Conservation (phyloP, 2,797 vertebrate species). For the Melanogrammus aeglefinus region DNA sequence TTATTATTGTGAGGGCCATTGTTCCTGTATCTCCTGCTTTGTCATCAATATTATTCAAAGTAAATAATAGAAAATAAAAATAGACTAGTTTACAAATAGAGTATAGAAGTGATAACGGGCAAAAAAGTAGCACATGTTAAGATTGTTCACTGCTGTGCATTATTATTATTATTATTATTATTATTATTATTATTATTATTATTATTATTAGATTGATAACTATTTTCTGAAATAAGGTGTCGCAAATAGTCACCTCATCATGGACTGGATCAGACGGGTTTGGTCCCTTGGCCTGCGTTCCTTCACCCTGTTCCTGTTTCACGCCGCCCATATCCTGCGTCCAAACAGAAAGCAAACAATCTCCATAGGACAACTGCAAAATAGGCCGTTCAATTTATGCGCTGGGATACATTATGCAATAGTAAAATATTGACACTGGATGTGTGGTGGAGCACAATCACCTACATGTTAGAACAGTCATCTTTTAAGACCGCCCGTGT, state of each 20-base stretch:
- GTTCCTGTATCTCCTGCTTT: neutral
- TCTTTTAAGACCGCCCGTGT: neutral
- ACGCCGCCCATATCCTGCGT: slow-evolving; percentile 79
- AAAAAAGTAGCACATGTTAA: neutral
- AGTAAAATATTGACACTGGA: neutral
- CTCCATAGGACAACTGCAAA: neutral
- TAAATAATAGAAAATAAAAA: neutral
- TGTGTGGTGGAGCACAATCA: neutral
- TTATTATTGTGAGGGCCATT: neutral
- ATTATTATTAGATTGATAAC: too few relatives aligned
- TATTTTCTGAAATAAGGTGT: neutral
- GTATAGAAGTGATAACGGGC: neutral
- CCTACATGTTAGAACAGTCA: neutral
- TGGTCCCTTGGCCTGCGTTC: slow-evolving; percentile 60
- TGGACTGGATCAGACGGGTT: slow-evolving; percentile 69
- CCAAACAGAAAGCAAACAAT: neutral
- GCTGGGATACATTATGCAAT: neutral
- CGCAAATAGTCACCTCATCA: slow-evolving; percentile 77
- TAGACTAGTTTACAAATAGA: neutral
- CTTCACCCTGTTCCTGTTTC: slow-evolving; percentile 90
- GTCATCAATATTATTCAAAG: neutral
- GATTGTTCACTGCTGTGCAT: neutral
- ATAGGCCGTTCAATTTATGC: neutral
- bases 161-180: too few relatives aligned
- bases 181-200: too few relatives aligned